These are phyloP conservation scores for Anas flavirostris DNA, from an alignment of 2,797 vertebrate genomes.

Conservation along the genomic window DNA sequence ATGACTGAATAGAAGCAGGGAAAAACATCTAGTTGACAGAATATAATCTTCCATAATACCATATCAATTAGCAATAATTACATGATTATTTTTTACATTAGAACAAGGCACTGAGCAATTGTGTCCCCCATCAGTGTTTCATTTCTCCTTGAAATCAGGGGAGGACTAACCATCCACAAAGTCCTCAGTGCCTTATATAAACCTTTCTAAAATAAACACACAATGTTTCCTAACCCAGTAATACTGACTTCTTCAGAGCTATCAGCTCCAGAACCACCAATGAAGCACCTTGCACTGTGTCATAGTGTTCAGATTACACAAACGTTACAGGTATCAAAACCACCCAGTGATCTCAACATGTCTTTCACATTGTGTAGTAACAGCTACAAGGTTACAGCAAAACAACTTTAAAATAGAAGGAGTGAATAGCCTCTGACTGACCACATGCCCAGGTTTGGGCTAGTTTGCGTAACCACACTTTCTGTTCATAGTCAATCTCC, in stretches of 20 bases:
- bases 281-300: not conserved
- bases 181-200: not conserved
- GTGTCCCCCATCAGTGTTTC: not conserved
- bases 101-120: not conserved
- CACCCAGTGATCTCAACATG: not conserved
- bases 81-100: not conserved
- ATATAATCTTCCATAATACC: not conserved
- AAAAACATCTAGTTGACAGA: not conserved
- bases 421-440: not conserved
- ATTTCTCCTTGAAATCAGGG: not conserved
- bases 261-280: not conserved
- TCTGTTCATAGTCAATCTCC: not conserved
- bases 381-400: not conserved
- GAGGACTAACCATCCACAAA: not conserved
- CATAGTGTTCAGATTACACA: not conserved
- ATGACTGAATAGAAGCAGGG: not conserved
- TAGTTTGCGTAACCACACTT: not conserved
- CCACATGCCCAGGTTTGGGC: not conserved
- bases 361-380: not conserved
- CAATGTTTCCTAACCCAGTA: slow-evolving; percentile 4
- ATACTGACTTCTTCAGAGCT: not conserved
- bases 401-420: slow-evolving; percentile 14
- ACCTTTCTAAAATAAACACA: not conserved
- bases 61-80: not conserved
- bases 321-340: not conserved